phyloP scores from a whole-genome alignment of 1,140 invertebrate genomes.

The Aphelinus atriplicis region DNA sequence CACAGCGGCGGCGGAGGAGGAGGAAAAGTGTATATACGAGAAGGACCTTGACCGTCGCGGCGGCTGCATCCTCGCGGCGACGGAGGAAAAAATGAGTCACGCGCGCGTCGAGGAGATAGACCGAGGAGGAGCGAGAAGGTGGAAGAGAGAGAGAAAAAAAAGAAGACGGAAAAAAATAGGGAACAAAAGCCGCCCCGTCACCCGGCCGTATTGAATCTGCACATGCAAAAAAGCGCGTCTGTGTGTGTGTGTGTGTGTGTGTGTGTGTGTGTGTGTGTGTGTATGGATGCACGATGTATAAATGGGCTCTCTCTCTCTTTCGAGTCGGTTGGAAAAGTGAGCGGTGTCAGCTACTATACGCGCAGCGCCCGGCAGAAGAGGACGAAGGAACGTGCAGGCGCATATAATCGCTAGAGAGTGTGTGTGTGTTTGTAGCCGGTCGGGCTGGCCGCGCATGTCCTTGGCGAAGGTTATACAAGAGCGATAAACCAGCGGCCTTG shows the following conservation, averaged over 20 bases:
- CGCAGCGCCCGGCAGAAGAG: neutral
- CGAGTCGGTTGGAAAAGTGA: no score
- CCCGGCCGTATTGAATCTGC: no score
- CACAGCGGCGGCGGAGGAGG: no score
- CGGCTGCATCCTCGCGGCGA: neutral
- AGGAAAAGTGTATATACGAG: no score
- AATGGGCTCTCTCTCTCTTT: no score
- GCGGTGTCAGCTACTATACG: no score
- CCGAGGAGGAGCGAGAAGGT: neutral
- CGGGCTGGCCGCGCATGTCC: slow-evolving; percentile 34
- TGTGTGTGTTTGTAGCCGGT: no score
- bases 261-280: no score
- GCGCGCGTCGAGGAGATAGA: neutral
- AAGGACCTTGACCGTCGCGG: neutral
- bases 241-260: no score
- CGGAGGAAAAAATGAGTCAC: neutral
- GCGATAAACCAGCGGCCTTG: slow-evolving; percentile 42
- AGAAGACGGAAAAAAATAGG: slow-evolving; percentile 3
- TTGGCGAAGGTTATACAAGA: slow-evolving; percentile 39
- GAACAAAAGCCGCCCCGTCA: neutral
- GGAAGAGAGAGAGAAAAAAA: neutral
- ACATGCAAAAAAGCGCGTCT: no score
- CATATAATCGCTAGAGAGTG: slow-evolving; percentile 25
- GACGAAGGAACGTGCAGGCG: slow-evolving; percentile 29
- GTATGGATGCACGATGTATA: no score